Conservation (phyloP, 1,140 invertebrate species). For the Conus ventricosus region DNA sequence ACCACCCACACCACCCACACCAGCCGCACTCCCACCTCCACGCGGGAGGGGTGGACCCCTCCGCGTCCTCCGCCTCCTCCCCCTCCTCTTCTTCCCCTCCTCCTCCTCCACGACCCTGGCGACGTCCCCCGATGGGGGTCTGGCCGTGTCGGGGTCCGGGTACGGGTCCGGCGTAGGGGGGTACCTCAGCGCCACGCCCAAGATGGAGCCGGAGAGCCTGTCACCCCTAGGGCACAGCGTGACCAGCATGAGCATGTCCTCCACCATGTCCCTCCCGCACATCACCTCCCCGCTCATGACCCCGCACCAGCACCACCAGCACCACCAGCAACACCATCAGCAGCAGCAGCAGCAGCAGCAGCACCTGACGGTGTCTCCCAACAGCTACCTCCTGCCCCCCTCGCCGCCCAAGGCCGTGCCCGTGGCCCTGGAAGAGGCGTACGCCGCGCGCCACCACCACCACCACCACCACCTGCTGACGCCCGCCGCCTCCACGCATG, state of each 20-base stretch:
- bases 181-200: slow-evolving; percentile 22
- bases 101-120: neutral
- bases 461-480: slow-evolving; percentile 17
- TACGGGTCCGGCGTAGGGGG: slow-evolving; percentile 25
- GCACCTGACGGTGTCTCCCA: slow-evolving; percentile 39
- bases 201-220: slow-evolving; percentile 10
- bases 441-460: slow-evolving; percentile 21
- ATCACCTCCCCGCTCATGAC: slow-evolving; percentile 14
- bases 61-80: neutral
- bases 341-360: neutral
- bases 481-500: slow-evolving; percentile 34
- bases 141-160: no score
- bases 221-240: neutral
- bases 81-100: neutral
- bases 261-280: slow-evolving; percentile 8
- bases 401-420: slow-evolving; percentile 59
- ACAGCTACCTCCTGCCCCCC: slow-evolving; percentile 46
- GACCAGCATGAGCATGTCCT: slow-evolving; percentile 10
- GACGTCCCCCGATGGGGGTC: neutral
- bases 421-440: slow-evolving; percentile 49
- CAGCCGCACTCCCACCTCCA: neutral
- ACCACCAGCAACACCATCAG: slow-evolving; percentile 20
- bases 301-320: slow-evolving; percentile 2
- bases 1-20: neutral
- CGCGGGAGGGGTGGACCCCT: neutral